Conservation (phyloP, 2,113 vertebrate genomes). For the Calypte anna region DNA sequence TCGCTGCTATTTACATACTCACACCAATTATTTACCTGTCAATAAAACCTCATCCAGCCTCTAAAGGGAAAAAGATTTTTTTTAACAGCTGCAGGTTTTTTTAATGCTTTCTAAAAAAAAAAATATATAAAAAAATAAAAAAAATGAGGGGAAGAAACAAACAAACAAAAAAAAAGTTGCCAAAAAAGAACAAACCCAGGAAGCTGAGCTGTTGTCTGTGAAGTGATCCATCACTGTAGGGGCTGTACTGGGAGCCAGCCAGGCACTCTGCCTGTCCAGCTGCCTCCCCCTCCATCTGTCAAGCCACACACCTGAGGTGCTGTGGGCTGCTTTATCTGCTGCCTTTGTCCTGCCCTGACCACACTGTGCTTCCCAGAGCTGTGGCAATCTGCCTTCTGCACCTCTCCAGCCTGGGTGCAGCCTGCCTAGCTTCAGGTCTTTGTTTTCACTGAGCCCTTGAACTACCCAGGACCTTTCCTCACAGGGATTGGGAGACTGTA, state of each 20-base stretch:
- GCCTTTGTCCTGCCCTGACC: not conserved
- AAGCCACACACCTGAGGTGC: not conserved
- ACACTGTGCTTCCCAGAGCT: not conserved
- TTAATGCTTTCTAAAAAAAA: conserved; percentile 70
- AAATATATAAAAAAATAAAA: not conserved
- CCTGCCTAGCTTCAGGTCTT: not conserved
- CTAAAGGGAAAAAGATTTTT: conserved; percentile 54
- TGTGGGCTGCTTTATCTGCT: not conserved
- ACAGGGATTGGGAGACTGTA: no score
- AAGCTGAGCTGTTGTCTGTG: conserved; percentile 20
- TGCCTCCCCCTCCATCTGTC: conserved; percentile 8
- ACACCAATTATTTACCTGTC: conserved; percentile 43
- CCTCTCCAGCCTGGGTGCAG: not conserved
- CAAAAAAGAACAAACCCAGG: conserved; percentile 25
- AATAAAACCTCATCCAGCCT: conserved; percentile 61
- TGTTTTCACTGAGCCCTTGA: accelerated
- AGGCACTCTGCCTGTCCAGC: not conserved
- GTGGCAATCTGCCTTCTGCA: not conserved
- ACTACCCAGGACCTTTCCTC: not conserved
- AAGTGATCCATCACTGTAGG: not conserved
- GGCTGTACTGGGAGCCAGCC: not conserved
- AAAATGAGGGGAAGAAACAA: not conserved
- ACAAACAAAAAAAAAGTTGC: conserved; percentile 11
- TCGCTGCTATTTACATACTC: conserved; percentile 61
- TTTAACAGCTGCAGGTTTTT: conserved; percentile 68